Evolutionary conservation across 2,797 vertebrate species (phyloP).

Genomic region (Platyrinchus mystaceus): DNA sequence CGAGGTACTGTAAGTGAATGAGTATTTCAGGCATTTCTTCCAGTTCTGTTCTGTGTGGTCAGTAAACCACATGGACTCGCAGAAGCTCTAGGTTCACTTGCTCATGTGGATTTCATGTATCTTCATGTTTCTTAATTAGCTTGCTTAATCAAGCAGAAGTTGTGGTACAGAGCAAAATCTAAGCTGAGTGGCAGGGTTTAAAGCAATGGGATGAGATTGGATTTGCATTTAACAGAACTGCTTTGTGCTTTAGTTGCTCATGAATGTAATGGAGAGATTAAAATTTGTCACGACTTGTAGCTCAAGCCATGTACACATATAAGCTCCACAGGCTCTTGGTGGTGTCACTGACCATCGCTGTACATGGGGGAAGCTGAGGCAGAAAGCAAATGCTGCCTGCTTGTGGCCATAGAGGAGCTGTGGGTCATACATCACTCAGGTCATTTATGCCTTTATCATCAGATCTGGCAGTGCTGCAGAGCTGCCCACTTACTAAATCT

Average conservation of each 20-base stretch:
- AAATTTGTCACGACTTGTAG: not conserved
- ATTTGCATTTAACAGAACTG: not conserved
- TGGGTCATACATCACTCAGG: not conserved
- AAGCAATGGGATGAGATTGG: not conserved
- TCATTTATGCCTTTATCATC: not conserved
- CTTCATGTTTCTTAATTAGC: conserved; percentile 6
- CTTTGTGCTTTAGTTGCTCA: not conserved
- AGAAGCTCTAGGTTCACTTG: not conserved
- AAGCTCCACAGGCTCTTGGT: not conserved
- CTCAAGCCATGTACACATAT: rapidly evolving
- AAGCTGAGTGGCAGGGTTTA: not conserved
- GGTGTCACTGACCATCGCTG: not conserved
- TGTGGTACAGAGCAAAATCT: not conserved
- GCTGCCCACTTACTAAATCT: not conserved
- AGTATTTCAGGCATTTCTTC: not conserved
- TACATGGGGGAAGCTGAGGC: not conserved
- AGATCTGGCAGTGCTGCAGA: not conserved
- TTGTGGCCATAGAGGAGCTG: not conserved
- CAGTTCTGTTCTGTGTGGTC: not conserved
- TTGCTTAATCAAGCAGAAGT: not conserved
- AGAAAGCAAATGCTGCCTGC: not conserved
- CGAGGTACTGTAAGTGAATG: not conserved
- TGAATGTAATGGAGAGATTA: not conserved
- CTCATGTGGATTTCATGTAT: not conserved
- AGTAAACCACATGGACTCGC: not conserved